A percentile compares a stretch with the other conserved stretches of the same genome.
phyloP scores from a whole-genome alignment of 1,140 invertebrate species.

The Drosophila trapezifrons region DNA sequence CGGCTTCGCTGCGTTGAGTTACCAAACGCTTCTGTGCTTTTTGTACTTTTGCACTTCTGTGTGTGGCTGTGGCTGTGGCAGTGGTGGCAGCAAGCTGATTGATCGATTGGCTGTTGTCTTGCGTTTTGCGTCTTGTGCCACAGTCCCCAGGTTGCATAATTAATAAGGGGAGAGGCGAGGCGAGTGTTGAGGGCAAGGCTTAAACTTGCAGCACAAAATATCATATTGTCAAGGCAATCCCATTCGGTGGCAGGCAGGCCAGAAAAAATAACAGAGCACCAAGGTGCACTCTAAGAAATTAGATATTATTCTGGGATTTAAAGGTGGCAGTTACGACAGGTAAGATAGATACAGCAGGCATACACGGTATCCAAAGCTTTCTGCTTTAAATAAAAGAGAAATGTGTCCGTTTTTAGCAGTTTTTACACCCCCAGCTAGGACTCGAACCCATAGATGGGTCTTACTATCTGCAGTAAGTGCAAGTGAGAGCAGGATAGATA shows the following conservation, averaged over 20 bases:
- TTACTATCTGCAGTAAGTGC: too few species aligned
- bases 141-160: conserved; percentile 67
- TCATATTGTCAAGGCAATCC: conserved; percentile 64
- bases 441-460: too few species aligned
- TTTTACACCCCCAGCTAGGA: too few species aligned
- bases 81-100: conserved; percentile 63
- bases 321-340: too few species aligned
- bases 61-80: conserved; percentile 15
- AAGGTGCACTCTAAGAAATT: conserved; percentile 12
- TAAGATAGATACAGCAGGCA: too few species aligned
- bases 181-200: conserved; percentile 31
- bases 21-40: conserved; percentile 58
- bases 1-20: conserved; percentile 69
- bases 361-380: too few species aligned
- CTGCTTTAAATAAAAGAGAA: too few species aligned
- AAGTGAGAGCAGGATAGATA: too few species aligned
- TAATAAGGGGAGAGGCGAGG: conserved; percentile 56
- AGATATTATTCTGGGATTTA: background rate
- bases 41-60: conserved; percentile 24
- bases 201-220: conserved; percentile 57
- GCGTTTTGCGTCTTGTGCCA: conserved; percentile 42
- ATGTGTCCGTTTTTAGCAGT: too few species aligned
- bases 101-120: conserved; percentile 63
- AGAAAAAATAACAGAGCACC: conserved; percentile 13
- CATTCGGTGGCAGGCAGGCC: conserved; percentile 1